Evolutionary conservation across 2,888 invertebrate genomes (phyloP), one percentile per base, ranked within the genome.

Genomic region (Limnephilus marmoratus): DNA sequence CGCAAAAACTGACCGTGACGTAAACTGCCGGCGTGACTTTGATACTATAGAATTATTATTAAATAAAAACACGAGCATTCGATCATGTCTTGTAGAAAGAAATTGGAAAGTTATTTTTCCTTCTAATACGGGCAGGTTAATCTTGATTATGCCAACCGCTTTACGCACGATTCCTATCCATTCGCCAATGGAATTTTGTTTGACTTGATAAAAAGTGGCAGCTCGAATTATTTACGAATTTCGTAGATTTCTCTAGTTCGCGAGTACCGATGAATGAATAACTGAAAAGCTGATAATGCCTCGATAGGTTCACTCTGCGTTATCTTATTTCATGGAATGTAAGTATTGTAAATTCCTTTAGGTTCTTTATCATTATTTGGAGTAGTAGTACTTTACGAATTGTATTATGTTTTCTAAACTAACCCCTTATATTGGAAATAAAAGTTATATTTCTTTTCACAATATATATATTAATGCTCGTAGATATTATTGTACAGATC

Each of bases 71-170:
- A 87, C 49, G 53, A 87, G 49, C 53, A 87, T 29, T 80, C 88
- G 24, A 89, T 80, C 87, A 31, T 68, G 87, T 68, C 85, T 49
- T 9, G 24, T 34, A 87, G 88, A 89, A 89, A 89, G 88, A 89
- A 89, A 89, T 89, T 89, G 88, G 88, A 89, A 89, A 89, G 88
- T 89, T 80, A 89, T 80, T 89, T 80, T 80, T 80, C 88, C 29
- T 80, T 89, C 29, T 87, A 80, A 68, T 89, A 81, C n/a, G 37
- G 31, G n/a, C 34, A 37, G 37, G n/a, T 85, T 37, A 85, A 45
- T 86, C 86, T 86, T 83, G 45, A 24, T 86, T 86, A 13, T 45
- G 86, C 45, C 45, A 45, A 80, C 37, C 37, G 80, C n/a, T 88
- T 88, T 89, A 89, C 88, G 88, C 88, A 89, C 80, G 88, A 89